Evolutionary conservation across 1,140 invertebrate genomes (phyloP).

Genomic region (Rhopalosiphum padi): DNA sequence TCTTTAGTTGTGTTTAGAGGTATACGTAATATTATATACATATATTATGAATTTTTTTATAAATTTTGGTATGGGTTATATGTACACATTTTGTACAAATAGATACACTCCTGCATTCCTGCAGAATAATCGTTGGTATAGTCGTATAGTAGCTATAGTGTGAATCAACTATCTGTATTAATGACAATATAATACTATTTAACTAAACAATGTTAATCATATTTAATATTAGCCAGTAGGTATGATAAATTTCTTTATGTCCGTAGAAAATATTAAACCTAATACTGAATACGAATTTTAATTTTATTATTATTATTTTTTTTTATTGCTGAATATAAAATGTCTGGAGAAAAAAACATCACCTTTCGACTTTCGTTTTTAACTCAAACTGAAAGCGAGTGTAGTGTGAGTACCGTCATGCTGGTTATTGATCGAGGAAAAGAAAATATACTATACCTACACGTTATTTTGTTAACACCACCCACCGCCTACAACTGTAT

Average conservation of each 20-base stretch:
- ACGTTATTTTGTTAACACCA: background rate
- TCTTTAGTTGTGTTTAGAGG: no score
- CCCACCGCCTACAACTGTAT: background rate
- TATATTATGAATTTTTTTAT: background rate
- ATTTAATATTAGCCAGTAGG: no score
- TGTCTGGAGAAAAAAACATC: background rate
- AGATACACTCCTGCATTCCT: background rate
- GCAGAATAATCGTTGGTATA: no score
- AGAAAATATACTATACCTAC: background rate
- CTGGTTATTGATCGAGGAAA: background rate
- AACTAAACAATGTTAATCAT: no score
- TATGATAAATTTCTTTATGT: no score
- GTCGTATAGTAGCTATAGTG: no score
- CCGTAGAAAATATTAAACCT: background rate
- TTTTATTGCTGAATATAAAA: background rate
- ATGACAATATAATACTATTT: no score
- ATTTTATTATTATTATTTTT: no score
- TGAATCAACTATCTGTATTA: no score
- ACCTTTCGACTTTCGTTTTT: background rate
- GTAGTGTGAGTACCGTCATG: background rate
- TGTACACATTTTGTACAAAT: no score
- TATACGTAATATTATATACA: no score
- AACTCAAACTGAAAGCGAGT: background rate
- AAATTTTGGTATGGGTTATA: background rate
- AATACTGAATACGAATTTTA: background rate